phyloP scores from a whole-genome alignment of 2,797 vertebrate species.

The Rhinoraja longicauda region DNA sequence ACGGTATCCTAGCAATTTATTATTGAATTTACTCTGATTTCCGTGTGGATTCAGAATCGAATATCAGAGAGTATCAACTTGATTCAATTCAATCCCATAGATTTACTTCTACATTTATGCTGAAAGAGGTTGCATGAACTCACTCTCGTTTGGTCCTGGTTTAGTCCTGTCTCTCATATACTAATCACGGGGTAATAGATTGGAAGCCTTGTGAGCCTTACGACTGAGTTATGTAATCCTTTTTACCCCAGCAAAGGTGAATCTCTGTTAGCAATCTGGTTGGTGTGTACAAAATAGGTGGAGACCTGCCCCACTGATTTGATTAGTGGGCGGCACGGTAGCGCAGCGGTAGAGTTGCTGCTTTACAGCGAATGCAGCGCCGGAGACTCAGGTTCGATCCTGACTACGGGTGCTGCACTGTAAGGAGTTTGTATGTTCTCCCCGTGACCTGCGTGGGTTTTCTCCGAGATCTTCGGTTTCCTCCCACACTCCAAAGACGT shows the following conservation, averaged over 20 bases:
- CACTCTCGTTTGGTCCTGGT: background rate
- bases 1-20: no score
- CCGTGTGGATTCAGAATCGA: background rate
- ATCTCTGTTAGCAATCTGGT: background rate
- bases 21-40: background rate
- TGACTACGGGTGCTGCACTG: no score
- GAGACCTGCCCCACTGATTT: background rate
- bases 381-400: no score
- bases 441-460: no score
- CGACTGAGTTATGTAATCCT: background rate
- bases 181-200: background rate
- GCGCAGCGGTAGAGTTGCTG: no score
- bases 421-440: no score
- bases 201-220: background rate
- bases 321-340: no score
- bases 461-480: no score
- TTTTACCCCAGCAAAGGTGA: background rate
- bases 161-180: background rate
- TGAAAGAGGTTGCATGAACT: background rate
- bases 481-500: no score
- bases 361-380: no score
- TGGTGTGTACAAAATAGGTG: background rate
- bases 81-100: background rate
- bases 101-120: background rate
- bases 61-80: background rate